Percentiles rank a stretch among this genome's conserved stretches.
Evolutionary conservation across 2,797 vertebrate species (phyloP).

Genomic region (Rhinogobio ventralis): DNA sequence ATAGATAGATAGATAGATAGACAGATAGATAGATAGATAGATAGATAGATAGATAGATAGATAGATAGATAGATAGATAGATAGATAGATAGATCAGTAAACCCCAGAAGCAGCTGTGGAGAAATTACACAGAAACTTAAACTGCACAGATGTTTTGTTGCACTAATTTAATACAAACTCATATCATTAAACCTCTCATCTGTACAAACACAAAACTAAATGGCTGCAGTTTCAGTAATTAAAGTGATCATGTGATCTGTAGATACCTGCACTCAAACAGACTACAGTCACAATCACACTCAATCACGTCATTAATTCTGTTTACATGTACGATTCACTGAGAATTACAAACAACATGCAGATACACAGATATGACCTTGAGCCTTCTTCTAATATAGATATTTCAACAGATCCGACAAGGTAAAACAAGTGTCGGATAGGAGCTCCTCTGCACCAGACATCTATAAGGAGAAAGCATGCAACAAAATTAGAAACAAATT

Average conservation of each 20-base stretch:
- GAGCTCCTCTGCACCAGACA: constrained; percentile 12
- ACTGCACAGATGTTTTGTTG: neutral
- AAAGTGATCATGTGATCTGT: constrained; percentile 1
- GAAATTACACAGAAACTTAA: neutral
- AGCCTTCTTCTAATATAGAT: constrained; percentile 7
- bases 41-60: neutral
- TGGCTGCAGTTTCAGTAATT: neutral
- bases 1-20: too few relatives aligned
- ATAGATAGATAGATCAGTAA: neutral
- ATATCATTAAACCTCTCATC: neutral
- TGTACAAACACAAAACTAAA: constrained; percentile 10
- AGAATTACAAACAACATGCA: neutral
- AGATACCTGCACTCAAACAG: neutral
- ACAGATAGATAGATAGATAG: too few relatives aligned
- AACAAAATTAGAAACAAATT: constrained; percentile 54
- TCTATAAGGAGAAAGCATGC: constrained; percentile 32
- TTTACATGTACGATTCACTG: neutral
- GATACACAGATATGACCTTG: neutral
- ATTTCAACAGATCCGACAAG: constrained; percentile 4
- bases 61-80: neutral
- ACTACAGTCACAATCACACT: constrained; percentile 4
- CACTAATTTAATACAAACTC: neutral
- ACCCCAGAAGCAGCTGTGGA: neutral
- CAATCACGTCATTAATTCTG: constrained; percentile 12
- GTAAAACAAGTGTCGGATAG: neutral